A percentile compares a stretch with the other conserved stretches of the same genome.
Conservation (phyloP, 2,113 vertebrate genomes). For the Rattus rattus region DNA sequence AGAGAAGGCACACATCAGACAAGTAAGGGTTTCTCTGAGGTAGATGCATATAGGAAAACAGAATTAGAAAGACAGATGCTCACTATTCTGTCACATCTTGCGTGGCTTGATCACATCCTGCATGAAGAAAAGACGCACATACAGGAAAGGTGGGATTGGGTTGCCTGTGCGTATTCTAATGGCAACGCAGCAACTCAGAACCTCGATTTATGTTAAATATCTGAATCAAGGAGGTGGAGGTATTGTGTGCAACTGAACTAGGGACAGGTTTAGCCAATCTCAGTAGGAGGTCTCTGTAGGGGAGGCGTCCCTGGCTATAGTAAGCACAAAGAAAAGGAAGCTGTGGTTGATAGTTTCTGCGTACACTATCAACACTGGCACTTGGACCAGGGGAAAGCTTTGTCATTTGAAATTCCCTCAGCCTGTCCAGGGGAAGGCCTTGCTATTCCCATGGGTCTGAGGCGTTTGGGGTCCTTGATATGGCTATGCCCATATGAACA, state of each 20-base stretch:
- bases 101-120: not conserved
- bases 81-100: not conserved
- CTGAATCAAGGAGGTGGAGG: not conserved
- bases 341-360: not conserved
- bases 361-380: not conserved
- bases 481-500: not conserved
- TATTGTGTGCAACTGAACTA: not conserved
- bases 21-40: not conserved
- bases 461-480: not conserved
- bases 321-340: not conserved
- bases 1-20: not conserved
- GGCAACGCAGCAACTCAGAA: not conserved
- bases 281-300: not conserved
- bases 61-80: conserved; percentile 26
- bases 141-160: not conserved
- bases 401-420: not conserved
- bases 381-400: not conserved
- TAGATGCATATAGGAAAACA: conserved; percentile 11
- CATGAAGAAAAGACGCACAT: not conserved
- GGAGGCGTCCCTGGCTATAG: not conserved
- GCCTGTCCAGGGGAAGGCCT: not conserved
- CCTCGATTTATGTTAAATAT: not conserved
- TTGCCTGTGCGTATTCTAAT: not conserved
- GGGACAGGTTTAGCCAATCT: not conserved
- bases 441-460: not conserved